phyloP scores from a whole-genome alignment of 1,140 invertebrate species.

The Galleria mellonella region DNA sequence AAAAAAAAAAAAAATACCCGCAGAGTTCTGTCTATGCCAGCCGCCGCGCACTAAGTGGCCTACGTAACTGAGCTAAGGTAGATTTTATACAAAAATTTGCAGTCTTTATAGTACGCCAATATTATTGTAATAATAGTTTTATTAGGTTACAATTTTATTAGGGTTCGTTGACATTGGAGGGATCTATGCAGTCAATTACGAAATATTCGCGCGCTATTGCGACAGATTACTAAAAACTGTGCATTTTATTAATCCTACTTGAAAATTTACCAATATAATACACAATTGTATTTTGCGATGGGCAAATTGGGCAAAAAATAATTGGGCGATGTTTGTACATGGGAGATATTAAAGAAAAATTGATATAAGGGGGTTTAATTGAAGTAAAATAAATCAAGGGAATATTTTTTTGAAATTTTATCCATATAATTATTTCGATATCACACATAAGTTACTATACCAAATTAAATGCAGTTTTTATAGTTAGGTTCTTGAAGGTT shows the following conservation, averaged over 20 bases:
- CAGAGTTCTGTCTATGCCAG: not conserved
- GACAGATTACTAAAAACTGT: not conserved
- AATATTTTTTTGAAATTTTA: no score
- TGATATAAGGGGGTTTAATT: no score
- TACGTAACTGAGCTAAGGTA: not conserved
- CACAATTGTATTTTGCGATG: not conserved
- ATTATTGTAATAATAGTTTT: not conserved
- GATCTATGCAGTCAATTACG: not conserved
- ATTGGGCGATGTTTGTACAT: no score
- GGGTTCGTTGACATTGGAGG: not conserved
- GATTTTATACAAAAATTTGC: constrained; percentile 9
- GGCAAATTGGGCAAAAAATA: not conserved
- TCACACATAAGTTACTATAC: no score
- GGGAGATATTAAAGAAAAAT: no score
- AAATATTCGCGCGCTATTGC: not conserved
- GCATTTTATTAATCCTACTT: not conserved
- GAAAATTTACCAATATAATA: not conserved
- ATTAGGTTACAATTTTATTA: not conserved
- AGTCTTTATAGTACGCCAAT: not conserved
- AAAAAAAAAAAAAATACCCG: constrained; percentile 23
- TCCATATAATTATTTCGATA: not conserved
- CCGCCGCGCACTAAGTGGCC: not conserved
- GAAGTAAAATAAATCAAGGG: no score
- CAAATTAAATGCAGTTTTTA: no score
- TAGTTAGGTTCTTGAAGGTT: no score